These are phyloP conservation scores for Dolichoris vasculosae DNA, from an alignment of 1,140 invertebrate species.

Conservation along the genomic window DNA sequence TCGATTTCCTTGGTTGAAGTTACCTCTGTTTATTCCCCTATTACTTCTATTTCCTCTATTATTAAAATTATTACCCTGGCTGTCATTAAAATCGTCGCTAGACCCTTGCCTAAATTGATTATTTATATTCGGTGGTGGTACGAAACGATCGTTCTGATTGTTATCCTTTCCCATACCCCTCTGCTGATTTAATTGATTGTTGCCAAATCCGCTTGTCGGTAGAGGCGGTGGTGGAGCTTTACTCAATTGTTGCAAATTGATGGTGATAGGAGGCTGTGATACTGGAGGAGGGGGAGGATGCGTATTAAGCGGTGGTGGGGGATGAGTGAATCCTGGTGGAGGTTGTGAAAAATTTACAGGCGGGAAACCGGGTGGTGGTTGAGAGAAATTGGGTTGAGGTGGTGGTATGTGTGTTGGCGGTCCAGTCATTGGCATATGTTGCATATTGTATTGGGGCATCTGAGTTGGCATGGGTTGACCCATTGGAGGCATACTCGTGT, in stretches of 20 bases:
- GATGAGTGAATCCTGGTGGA: constrained; percentile 56
- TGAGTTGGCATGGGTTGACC: constrained; percentile 27
- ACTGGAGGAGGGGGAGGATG: constrained; percentile 34
- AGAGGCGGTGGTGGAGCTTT: constrained; percentile 8
- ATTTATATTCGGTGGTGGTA: constrained; percentile 42
- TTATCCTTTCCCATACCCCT: constrained; percentile 8
- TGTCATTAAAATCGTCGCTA: constrained; percentile 10
- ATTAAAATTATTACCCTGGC: constrained; percentile 45
- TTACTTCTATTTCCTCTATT: constrained; percentile 54
- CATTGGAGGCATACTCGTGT: constrained; percentile 47
- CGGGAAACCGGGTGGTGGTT: constrained; percentile 61
- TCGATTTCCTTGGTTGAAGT: constrained; percentile 17
- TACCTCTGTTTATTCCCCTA: constrained; percentile 54
- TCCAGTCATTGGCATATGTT: constrained; percentile 46
- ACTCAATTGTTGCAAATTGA: constrained; percentile 24
- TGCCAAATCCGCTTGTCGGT: background rate
- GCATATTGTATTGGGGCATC: constrained; percentile 44
- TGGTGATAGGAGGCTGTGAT: constrained; percentile 18
- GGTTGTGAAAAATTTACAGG: constrained; percentile 58
- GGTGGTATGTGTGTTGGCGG: constrained; percentile 54
- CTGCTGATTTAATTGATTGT: constrained; percentile 19
- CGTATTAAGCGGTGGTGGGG: constrained; percentile 52
- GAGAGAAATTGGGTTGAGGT: constrained; percentile 56
- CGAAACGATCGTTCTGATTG: constrained; percentile 48
- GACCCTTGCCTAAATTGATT: constrained; percentile 27